phyloP scores from a whole-genome alignment of 2,888 invertebrate species.

The Phrixothrix hirtus region DNA sequence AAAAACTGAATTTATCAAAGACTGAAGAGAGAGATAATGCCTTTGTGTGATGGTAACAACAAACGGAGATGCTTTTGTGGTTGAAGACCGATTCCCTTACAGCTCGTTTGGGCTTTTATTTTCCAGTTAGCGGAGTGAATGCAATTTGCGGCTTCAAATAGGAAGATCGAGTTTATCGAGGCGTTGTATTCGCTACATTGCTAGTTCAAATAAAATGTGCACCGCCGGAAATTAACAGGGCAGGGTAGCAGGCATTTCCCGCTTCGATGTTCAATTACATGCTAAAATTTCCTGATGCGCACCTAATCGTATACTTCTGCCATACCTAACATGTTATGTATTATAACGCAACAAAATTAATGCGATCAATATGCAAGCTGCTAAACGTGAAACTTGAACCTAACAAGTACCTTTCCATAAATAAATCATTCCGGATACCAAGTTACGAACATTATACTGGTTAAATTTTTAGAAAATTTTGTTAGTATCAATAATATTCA shows the following conservation, averaged over 20 bases:
- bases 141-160: slow-evolving; percentile 27
- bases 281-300: slow-evolving; percentile 18
- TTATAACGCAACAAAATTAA: neutral
- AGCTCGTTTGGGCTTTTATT: slow-evolving; percentile 30
- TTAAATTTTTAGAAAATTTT: too few relatives aligned
- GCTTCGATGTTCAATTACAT: slow-evolving; percentile 21
- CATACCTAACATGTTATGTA: neutral
- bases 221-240: slow-evolving; percentile 24
- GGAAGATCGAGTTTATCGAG: slow-evolving; percentile 24
- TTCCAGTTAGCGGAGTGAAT: slow-evolving; percentile 29
- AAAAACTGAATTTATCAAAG: slow-evolving; percentile 7
- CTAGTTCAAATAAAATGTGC: slow-evolving; percentile 21
- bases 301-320: slow-evolving; percentile 9
- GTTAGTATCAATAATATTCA: too few relatives aligned
- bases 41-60: slow-evolving; percentile 23
- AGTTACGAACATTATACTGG: neutral
- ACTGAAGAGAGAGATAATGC: slow-evolving; percentile 19
- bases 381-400: neutral
- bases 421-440: too few relatives aligned
- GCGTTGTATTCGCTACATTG: slow-evolving; percentile 14
- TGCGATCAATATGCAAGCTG: neutral
- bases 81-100: slow-evolving; percentile 28
- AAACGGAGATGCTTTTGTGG: slow-evolving; percentile 27
- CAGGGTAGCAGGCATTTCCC: slow-evolving; percentile 19
- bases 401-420: neutral